Conservation (phyloP, 2,888 invertebrate species). For the Patella ulyssiponensis region DNA sequence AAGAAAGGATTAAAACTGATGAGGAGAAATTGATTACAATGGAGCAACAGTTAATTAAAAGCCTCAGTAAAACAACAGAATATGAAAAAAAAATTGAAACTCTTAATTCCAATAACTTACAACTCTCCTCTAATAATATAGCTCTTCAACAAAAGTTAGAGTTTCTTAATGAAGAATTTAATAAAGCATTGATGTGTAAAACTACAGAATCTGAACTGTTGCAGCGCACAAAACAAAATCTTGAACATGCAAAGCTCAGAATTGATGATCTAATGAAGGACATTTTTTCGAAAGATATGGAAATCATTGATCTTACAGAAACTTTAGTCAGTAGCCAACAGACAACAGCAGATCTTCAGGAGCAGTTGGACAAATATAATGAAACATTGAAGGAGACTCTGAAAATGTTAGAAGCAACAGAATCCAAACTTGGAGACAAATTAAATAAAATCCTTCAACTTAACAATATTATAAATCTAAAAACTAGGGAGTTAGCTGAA, state of each 20-base stretch:
- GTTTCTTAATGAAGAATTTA: conserved; percentile 6
- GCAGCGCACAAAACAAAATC: too few relatives aligned
- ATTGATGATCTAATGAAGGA: neutral
- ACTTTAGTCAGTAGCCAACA: neutral
- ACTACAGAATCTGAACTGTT: too few relatives aligned
- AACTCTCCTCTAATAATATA: neutral
- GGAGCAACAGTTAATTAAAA: conserved; percentile 3
- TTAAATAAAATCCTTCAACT: too few relatives aligned
- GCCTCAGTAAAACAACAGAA: conserved; percentile 12
- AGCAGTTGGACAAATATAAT: conserved; percentile 11
- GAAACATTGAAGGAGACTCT: conserved; percentile 4
- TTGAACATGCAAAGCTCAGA: neutral
- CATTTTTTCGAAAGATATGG: neutral
- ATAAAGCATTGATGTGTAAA: too few relatives aligned
- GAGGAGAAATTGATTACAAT: conserved; percentile 16
- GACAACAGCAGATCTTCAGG: conserved; percentile 14
- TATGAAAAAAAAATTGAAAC: neutral
- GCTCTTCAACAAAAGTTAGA: conserved; percentile 1
- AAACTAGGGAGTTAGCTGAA: too few relatives aligned
- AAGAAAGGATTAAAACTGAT: conserved; percentile 14
- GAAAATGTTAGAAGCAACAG: neutral
- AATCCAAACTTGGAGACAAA: too few relatives aligned
- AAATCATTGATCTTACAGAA: conserved; percentile 6
- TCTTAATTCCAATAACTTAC: neutral
- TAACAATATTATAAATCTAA: too few relatives aligned